phyloP scores from a whole-genome alignment of 1,140 invertebrate genomes.

The Drosophila rhopaloa region DNA sequence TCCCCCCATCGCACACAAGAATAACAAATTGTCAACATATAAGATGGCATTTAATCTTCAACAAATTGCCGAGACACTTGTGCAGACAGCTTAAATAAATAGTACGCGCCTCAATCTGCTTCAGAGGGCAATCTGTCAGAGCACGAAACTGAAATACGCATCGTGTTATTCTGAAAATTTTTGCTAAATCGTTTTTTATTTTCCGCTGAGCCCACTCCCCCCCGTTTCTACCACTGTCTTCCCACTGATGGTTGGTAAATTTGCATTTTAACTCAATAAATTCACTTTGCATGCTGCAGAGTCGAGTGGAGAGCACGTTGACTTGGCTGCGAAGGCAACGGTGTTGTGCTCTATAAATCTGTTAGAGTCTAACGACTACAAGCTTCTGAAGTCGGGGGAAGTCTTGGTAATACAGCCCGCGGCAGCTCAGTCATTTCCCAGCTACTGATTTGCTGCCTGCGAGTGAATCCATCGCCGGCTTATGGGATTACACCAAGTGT shows the following conservation, averaged over 20 bases:
- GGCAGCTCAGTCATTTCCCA: slow-evolving; percentile 63
- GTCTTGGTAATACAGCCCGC: slow-evolving; percentile 57
- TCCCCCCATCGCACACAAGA: slow-evolving; percentile 23
- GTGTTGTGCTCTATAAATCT: slow-evolving; percentile 78
- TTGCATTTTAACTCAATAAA: slow-evolving; percentile 84
- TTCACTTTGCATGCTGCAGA: slow-evolving; percentile 79
- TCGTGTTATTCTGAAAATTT: slow-evolving; percentile 68
- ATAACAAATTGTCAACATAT: slow-evolving; percentile 82
- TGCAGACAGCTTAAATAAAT: slow-evolving; percentile 79
- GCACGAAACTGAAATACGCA: slow-evolving; percentile 54
- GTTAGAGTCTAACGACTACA: slow-evolving; percentile 60
- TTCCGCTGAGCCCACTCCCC: slow-evolving; percentile 1
- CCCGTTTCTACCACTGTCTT: slow-evolving; percentile 1
- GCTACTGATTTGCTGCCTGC: slow-evolving; percentile 66
- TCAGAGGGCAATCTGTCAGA: slow-evolving; percentile 71
- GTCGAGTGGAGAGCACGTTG: slow-evolving; percentile 21
- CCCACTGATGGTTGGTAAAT: slow-evolving; percentile 52
- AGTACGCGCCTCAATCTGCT: slow-evolving; percentile 45
- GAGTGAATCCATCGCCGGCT: slow-evolving; percentile 48
- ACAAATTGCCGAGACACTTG: slow-evolving; percentile 77
- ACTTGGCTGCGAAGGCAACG: slow-evolving; percentile 58
- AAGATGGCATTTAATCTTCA: slow-evolving; percentile 82
- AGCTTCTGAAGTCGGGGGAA: slow-evolving; percentile 28
- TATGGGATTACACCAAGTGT: slow-evolving; percentile 65
- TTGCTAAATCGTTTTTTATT: slow-evolving; percentile 69